These are phyloP conservation scores for Neodiprion lecontei DNA, from an alignment of 1,140 invertebrate genomes.

Conservation along the genomic window DNA sequence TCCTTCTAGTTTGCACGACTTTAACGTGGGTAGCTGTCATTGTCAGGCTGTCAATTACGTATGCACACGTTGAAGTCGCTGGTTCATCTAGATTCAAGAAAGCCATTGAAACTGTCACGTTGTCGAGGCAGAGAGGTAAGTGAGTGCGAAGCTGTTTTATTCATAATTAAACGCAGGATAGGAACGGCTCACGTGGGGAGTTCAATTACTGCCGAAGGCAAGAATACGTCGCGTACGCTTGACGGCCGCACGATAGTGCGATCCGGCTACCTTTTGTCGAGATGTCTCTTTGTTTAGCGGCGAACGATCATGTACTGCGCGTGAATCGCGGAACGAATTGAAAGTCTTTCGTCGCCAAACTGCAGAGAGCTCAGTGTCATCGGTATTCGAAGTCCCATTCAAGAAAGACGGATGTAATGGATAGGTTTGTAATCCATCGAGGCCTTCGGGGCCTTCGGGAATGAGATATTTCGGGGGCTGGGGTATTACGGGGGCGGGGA, in stretches of 20 bases:
- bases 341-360: not conserved
- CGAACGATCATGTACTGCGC: not conserved
- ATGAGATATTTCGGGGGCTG: slow-evolving; percentile 62
- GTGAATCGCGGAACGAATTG: not conserved
- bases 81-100: not conserved
- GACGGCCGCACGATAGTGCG: too few relatives aligned
- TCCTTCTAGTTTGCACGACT: not conserved
- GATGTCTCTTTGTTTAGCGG: not conserved
- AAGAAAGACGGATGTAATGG: slow-evolving; percentile 52
- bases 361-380: not conserved
- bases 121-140: too few relatives aligned
- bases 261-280: not conserved
- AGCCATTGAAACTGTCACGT: not conserved
- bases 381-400: not conserved
- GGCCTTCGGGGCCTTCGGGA: slow-evolving; percentile 57
- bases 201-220: too few relatives aligned
- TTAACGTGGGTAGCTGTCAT: not conserved
- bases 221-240: too few relatives aligned
- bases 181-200: too few relatives aligned
- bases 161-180: too few relatives aligned
- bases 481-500: slow-evolving; percentile 9
- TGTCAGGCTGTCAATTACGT: not conserved
- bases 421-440: slow-evolving; percentile 64
- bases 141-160: too few relatives aligned
- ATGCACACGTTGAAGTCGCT: not conserved